Evolutionary conservation across 2,113 vertebrate genomes (phyloP).

Genomic region (Todiramphus chloris): DNA sequence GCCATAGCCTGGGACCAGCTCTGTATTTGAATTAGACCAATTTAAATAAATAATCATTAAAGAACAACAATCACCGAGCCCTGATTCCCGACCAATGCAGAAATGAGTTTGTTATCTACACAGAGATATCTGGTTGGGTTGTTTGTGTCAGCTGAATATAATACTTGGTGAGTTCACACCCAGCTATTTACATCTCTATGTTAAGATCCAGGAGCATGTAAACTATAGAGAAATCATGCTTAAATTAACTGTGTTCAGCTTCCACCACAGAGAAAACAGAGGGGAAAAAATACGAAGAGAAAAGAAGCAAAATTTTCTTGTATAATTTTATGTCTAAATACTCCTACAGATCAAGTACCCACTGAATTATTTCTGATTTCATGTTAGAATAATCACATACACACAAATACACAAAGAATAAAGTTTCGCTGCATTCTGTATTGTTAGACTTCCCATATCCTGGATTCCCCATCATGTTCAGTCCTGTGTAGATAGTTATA

Average conservation of each 20-base stretch:
- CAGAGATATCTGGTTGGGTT: slow-evolving; percentile 48
- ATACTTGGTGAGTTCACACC: slow-evolving; percentile 41
- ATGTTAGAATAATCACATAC: neutral
- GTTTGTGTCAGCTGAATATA: slow-evolving; percentile 62
- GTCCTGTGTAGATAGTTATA: slow-evolving; percentile 63
- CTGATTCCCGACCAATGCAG: neutral
- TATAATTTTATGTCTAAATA: neutral
- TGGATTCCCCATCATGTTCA: slow-evolving; percentile 61
- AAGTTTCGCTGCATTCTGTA: neutral
- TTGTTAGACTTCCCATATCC: slow-evolving; percentile 29
- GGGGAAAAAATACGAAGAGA: neutral
- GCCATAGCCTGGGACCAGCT: neutral
- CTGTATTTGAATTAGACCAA: neutral
- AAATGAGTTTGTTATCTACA: slow-evolving; percentile 35
- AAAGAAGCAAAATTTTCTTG: neutral
- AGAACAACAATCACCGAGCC: slow-evolving; percentile 1
- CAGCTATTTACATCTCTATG: slow-evolving; percentile 47
- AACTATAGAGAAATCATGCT: slow-evolving; percentile 25
- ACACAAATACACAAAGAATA: neutral
- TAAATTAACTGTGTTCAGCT: slow-evolving; percentile 6
- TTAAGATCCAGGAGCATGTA: slow-evolving; percentile 25
- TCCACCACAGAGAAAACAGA: neutral
- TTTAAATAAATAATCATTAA: slow-evolving; percentile 53
- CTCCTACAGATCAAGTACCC: neutral
- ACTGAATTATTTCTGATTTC: neutral